phyloP scores from a whole-genome alignment of 64 coral and sea anemone genomes.

The Montipora efflorescens region DNA sequence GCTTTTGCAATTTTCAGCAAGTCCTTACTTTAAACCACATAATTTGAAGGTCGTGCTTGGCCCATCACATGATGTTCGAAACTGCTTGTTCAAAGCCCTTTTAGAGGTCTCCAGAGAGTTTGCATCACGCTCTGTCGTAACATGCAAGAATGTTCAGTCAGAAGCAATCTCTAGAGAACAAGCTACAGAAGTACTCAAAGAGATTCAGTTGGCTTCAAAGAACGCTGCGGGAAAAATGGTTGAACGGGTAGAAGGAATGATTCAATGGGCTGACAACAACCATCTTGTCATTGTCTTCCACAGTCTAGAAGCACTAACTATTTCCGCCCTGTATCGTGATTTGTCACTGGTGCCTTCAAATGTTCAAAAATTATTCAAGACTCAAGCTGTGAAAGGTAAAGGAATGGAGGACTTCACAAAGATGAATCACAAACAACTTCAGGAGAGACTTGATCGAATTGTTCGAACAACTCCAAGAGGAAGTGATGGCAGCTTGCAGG shows the following conservation, averaged over 20 bases:
- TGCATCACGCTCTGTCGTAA: slow-evolving; percentile 75
- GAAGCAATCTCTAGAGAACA: slow-evolving; percentile 51
- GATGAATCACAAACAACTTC: slow-evolving; percentile 60
- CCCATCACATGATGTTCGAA: slow-evolving; percentile 65
- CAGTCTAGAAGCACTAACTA: slow-evolving; percentile 64
- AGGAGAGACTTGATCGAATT: slow-evolving; percentile 55
- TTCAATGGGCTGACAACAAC: slow-evolving; percentile 85
- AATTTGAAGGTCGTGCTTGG: slow-evolving; percentile 73
- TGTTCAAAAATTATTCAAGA: slow-evolving; percentile 76
- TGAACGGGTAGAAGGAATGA: slow-evolving; percentile 83
- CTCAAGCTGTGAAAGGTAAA: slow-evolving; percentile 48
- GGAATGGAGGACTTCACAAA: slow-evolving; percentile 43
- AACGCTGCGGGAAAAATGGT: slow-evolving; percentile 75
- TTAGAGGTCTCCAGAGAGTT: slow-evolving; percentile 86
- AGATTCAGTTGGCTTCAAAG: slow-evolving; percentile 27
- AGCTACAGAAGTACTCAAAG: slow-evolving; percentile 35
- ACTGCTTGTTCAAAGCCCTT: slow-evolving; percentile 72
- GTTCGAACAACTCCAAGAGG: slow-evolving; percentile 38
- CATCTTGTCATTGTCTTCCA: slow-evolving; percentile 83
- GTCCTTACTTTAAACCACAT: slow-evolving; percentile 74
- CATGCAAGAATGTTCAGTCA: slow-evolving; percentile 59
- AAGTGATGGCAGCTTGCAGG: neutral
- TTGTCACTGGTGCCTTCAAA: slow-evolving; percentile 51
- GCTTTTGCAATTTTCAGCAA: slow-evolving; percentile 85
- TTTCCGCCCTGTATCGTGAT: slow-evolving; percentile 73